Evolutionary conservation across 2,797 vertebrate genomes (phyloP), one percentile per base, ranked within the genome.

Genomic region (Muraenolepis orangiensis): DNA sequence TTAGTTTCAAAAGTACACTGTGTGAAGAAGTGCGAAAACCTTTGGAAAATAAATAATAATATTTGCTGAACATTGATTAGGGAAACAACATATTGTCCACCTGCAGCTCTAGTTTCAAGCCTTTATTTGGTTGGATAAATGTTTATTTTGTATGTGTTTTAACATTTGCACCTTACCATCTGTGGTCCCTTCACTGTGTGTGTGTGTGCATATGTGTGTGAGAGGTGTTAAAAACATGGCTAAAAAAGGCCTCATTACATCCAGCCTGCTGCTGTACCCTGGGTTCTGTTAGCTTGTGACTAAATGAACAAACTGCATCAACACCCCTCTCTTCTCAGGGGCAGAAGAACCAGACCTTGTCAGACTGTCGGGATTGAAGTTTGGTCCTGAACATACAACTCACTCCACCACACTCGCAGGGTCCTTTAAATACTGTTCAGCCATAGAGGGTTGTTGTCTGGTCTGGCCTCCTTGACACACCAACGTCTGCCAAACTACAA

Each of bases 291-390:
- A 81, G 34, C 74, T 74, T 40, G 79, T 83, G 84, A 85, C 82
- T 87, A 80, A 82, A 74, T 72, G 74, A 81, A 75, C 16, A 14
- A 72, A 73, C 74, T 70, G 69, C 80, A 78, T 81, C n/a, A n/a
- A n/a, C n/a, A n/a, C n/a, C 78, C 40, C 78, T 84, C 77, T 80
- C 51, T 57, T 81, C 86, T 76, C 79, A 69, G n/a, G n/a, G n/a
- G 78, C 81, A 79, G 83, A 80, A 81, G 18, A 66, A 16, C 82
- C 88, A 85, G 81, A 79, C 79, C 84, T 84, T 85, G 71, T 86
- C 85, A 81, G 20, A 12, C 76, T 74, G 84, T 89, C 87, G 85
- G 72, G 80, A 80, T 13, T 28, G n/a, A n/a, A 42, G 82, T 86
- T 86, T 81, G 69, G 51, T 79, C 71, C 72, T 34, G 31, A 32